phyloP scores from a whole-genome alignment of 2,888 invertebrate species.

The Sinodicranocentrus sp. region DNA sequence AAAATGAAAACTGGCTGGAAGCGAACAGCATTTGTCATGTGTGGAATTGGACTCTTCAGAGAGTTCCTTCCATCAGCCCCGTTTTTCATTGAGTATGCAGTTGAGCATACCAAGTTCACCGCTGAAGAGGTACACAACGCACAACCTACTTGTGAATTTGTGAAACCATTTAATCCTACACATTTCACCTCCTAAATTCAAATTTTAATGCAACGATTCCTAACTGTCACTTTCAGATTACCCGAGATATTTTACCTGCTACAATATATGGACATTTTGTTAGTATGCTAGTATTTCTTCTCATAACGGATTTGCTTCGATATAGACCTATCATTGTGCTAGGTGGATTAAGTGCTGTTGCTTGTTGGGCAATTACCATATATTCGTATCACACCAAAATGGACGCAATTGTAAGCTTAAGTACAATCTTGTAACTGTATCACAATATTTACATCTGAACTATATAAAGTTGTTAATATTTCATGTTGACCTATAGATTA shows the following conservation, averaged over 20 bases:
- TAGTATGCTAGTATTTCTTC: slow-evolving; percentile 28
- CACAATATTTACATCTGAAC: too few species aligned
- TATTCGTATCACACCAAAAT: slow-evolving; percentile 38
- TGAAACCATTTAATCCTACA: too few species aligned
- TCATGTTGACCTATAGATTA: too few species aligned
- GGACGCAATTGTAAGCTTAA: slow-evolving; percentile 38
- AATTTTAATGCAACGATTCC: background rate
- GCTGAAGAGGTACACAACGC: slow-evolving; percentile 33
- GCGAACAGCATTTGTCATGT: slow-evolving; percentile 42
- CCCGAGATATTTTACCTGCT: slow-evolving; percentile 23
- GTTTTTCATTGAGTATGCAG: slow-evolving; percentile 49
- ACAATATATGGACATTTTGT: slow-evolving; percentile 47
- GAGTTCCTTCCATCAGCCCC: slow-evolving; percentile 48
- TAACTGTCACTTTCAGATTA: background rate
- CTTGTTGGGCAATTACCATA: slow-evolving; percentile 48
- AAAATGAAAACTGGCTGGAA: slow-evolving; percentile 30
- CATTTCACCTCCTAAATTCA: too few species aligned
- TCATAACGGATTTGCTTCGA: slow-evolving; percentile 32
- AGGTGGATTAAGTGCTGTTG: slow-evolving; percentile 37
- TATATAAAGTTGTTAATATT: too few species aligned
- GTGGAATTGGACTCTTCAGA: slow-evolving; percentile 35
- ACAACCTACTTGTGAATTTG: too few species aligned
- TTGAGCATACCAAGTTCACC: slow-evolving; percentile 34
- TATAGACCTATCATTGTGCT: slow-evolving; percentile 37
- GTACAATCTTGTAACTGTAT: too few species aligned